Conservation (phyloP, 2,113 vertebrate species). For the Morphnarchus princeps region DNA sequence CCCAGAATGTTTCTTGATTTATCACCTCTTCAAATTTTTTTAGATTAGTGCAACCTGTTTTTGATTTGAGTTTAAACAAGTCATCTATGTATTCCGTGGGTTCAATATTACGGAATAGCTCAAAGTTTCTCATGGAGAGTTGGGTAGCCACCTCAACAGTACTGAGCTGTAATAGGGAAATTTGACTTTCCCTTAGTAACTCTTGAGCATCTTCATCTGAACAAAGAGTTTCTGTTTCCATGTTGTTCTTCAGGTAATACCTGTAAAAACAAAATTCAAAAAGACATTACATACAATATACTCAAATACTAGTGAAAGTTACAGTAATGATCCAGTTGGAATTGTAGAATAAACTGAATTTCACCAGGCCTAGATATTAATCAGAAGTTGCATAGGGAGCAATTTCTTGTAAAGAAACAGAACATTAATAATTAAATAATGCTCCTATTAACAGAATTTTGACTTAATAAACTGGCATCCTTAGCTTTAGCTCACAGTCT, state of each 20-base stretch:
- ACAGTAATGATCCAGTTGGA: not conserved
- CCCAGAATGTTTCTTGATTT: constrained; percentile 99
- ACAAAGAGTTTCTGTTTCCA: constrained; percentile 97
- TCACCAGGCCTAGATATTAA: not conserved
- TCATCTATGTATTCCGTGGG: constrained; percentile 98
- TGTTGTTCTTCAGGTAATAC: constrained; percentile 98
- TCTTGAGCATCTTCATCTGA: constrained; percentile 98
- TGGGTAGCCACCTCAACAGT: constrained; percentile 96
- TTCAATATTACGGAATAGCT: constrained; percentile 96
- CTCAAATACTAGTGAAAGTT: not conserved
- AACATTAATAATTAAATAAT: not conserved
- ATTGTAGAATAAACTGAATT: not conserved
- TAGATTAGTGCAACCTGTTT: constrained; percentile 85
- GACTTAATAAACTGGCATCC: not conserved
- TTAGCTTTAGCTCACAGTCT: not conserved
- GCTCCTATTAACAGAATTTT: not conserved
- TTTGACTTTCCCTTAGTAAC: constrained; percentile 90
- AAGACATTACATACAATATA: not conserved
- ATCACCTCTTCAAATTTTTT: constrained; percentile 97
- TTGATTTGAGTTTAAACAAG: constrained; percentile 91
- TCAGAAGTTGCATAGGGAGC: not conserved
- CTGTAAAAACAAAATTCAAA: constrained; percentile 61
- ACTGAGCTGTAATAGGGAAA: constrained; percentile 92
- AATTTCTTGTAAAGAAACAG: not conserved
- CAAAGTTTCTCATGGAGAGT: constrained; percentile 95